Evolutionary conservation across 2,888 invertebrate genomes (phyloP), one percentile per base, ranked within the genome.

Genomic region (Pimpla rufipes): DNA sequence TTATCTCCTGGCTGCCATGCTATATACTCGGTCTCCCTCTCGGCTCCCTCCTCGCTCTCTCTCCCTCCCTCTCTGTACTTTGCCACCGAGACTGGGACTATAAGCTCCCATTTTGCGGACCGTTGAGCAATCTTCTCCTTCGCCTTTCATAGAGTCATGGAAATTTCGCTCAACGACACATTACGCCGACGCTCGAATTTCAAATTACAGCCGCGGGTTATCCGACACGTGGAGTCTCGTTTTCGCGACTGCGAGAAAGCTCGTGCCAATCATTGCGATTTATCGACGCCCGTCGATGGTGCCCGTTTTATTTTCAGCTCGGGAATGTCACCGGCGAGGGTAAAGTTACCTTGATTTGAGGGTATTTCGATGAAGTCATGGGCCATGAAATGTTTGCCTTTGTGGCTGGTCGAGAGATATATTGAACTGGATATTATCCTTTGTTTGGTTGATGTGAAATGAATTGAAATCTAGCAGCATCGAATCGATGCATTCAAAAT

Each of bases 1-100:
- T 78, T 74, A 82, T 82, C 78, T 74, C 35, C 57, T 50, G 57
- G 23, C 42, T 35, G 10, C 23, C 67, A 77, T 59, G 73, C 62
- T 70, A 67, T 62, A 77, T 55, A 42, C 76, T 40, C 21, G 67
- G 29, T 70, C 18, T 62, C 23, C 35, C 45, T 62, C 50, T 66
- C n/a, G n/a, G n/a, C 47, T 79, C 16, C 16, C 55, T 21, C 23
- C 23, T 40, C 40, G 52, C 42, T 45, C 5, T 45, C 42, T 45
- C 66, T 13, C 23, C 45, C 68, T 18, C 64, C 40, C 37, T 42
- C 64, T 42, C 52, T 42, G 21, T n/a, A 23, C 21, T 13, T 64
- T 59, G n/a, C 40, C 13, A n/a, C 3, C 16, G 16, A 10, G 70
- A 57, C 42, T 55, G 16, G 16, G 23, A 23, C 74, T 23, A 23